A percentile compares a stretch with the other conserved stretches of the same genome.
phyloP scores from a whole-genome alignment of 2,797 vertebrate species.

The Anableps anableps region DNA sequence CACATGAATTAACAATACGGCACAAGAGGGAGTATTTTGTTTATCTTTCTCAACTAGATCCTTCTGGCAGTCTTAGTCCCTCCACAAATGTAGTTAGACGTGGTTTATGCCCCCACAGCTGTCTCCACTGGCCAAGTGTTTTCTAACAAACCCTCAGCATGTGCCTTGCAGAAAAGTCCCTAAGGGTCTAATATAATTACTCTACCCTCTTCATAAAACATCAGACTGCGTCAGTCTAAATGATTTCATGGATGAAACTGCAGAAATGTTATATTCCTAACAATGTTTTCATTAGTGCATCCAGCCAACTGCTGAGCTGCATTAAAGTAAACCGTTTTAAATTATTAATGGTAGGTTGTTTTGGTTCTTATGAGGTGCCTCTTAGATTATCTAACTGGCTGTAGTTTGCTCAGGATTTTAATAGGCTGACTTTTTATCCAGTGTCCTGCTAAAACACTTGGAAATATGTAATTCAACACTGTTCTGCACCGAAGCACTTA shows the following conservation, averaged over 20 bases:
- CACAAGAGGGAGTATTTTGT: slow-evolving; percentile 4
- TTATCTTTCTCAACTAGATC: neutral
- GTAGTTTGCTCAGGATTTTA: neutral
- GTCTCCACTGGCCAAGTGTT: neutral
- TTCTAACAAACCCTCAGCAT: neutral
- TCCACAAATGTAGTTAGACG: neutral
- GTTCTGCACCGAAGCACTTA: neutral
- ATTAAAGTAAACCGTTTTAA: neutral
- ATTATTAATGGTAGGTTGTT: neutral
- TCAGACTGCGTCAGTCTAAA: neutral
- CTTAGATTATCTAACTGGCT: neutral
- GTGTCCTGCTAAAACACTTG: neutral
- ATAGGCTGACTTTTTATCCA: neutral
- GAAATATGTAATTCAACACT: neutral
- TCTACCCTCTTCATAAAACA: neutral
- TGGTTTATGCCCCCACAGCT: neutral
- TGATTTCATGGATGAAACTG: neutral
- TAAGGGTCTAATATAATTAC: neutral
- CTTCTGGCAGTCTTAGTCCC: neutral
- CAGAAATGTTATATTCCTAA: neutral
- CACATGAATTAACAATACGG: neutral
- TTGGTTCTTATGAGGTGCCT: neutral
- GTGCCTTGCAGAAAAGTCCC: neutral
- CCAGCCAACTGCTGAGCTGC: neutral
- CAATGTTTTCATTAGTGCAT: neutral